These are phyloP conservation scores for Pterobdella sp. DNA, from an alignment of 2,888 invertebrate genomes.

Conservation along the genomic window DNA sequence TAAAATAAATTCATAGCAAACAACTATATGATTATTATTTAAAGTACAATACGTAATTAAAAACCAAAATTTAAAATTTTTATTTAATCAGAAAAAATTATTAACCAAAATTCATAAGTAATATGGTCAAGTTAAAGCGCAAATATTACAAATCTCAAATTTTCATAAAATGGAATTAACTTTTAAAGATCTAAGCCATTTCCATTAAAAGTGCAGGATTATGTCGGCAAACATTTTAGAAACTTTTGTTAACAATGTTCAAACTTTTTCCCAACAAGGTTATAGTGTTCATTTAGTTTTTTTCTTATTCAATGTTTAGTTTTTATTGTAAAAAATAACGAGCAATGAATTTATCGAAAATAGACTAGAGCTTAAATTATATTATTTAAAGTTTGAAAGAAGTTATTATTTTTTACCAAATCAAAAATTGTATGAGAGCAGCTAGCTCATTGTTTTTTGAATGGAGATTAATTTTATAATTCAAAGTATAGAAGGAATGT, in stretches of 20 bases:
- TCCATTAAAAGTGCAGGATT: neutral
- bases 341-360: neutral
- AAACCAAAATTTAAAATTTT: no score
- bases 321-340: neutral
- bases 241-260: constrained; percentile 29
- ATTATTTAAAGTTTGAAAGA: no score
- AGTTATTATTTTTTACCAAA: no score
- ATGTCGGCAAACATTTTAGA: constrained; percentile 26
- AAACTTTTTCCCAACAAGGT: constrained; percentile 29
- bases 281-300: neutral
- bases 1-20: neutral
- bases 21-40: no score
- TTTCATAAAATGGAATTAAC: neutral
- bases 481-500: no score
- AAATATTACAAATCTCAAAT: neutral
- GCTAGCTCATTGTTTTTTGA: no score
- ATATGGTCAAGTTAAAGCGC: constrained; percentile 2
- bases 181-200: neutral
- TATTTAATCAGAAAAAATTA: neutral
- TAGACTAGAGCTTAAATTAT: neutral
- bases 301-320: neutral
- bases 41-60: no score
- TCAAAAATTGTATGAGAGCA: no score
- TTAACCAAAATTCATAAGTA: neutral
- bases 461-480: no score